phyloP scores from a whole-genome alignment of 2,888 invertebrate species.

The Mesorhabditis belari region DNA sequence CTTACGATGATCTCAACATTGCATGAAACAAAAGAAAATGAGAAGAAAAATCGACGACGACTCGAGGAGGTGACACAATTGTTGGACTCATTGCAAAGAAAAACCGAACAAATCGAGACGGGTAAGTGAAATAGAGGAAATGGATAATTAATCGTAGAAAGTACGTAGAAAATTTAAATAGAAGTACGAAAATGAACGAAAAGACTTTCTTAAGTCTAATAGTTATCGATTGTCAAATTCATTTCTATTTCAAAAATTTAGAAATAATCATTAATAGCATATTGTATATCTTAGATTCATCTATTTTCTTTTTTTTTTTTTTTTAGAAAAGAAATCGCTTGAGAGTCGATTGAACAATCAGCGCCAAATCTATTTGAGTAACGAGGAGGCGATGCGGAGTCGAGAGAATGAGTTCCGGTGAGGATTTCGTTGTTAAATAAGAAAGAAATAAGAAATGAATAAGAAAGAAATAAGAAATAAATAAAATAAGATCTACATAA shows the following conservation, averaged over 20 bases:
- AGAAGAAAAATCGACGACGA: background rate
- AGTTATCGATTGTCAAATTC: no score
- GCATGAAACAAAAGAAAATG: background rate
- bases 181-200: no score
- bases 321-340: constrained; percentile 18
- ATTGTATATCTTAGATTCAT: background rate
- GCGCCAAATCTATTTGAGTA: constrained; percentile 29
- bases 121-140: constrained; percentile 1
- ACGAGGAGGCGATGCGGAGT: constrained; percentile 27
- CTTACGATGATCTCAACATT: no score
- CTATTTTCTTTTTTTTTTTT: background rate
- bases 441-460: no score
- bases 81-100: constrained; percentile 1
- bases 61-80: background rate
- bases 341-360: constrained; percentile 25
- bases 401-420: constrained; percentile 19
- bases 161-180: no score
- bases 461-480: no score
- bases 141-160: background rate
- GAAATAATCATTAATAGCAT: no score
- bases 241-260: no score
- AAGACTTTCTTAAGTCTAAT: no score
- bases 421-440: no score
- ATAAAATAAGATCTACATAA: no score
- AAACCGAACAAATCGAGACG: constrained; percentile 4